Percentiles rank a stretch among this genome's conserved stretches.
Evolutionary conservation across 1,140 invertebrate genomes (phyloP).

Genomic region (Spodoptera frugiperda): DNA sequence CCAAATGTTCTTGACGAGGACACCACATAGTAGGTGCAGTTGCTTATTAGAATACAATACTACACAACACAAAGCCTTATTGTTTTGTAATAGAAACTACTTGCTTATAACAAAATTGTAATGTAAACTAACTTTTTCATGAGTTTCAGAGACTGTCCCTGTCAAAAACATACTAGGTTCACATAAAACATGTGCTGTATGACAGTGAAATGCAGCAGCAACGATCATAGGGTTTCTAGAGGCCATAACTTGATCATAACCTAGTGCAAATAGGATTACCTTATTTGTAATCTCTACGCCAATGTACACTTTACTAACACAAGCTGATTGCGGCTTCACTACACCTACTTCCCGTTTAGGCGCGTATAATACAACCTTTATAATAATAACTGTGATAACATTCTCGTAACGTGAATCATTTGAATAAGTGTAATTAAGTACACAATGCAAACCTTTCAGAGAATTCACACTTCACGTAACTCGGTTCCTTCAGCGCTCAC

Average conservation of each 20-base stretch:
- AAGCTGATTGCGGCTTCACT: slow-evolving; percentile 20
- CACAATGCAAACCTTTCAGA: slow-evolving; percentile 55
- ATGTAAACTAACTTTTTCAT: background rate
- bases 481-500: slow-evolving; percentile 33
- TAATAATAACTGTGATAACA: slow-evolving; percentile 73
- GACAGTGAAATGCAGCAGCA: slow-evolving; percentile 24
- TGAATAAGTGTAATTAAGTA: slow-evolving; percentile 56
- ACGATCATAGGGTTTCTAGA: slow-evolving; percentile 51
- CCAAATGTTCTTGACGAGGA: background rate
- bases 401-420: slow-evolving; percentile 82
- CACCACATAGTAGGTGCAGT: slow-evolving; percentile 8
- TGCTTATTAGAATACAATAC: slow-evolving; percentile 42
- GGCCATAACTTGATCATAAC: slow-evolving; percentile 51
- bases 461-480: slow-evolving; percentile 46
- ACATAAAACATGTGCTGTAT: slow-evolving; percentile 2
- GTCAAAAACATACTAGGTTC: background rate
- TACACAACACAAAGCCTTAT: slow-evolving; percentile 10
- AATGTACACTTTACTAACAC: slow-evolving; percentile 7
- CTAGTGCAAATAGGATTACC: slow-evolving; percentile 50
- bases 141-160: background rate
- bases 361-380: slow-evolving; percentile 66
- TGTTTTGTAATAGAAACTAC: slow-evolving; percentile 7
- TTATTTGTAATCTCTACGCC: slow-evolving; percentile 36
- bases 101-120: background rate
- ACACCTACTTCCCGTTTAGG: slow-evolving; percentile 67